phyloP scores from a whole-genome alignment of 2,888 invertebrate genomes.

The Thalpophila matura region DNA sequence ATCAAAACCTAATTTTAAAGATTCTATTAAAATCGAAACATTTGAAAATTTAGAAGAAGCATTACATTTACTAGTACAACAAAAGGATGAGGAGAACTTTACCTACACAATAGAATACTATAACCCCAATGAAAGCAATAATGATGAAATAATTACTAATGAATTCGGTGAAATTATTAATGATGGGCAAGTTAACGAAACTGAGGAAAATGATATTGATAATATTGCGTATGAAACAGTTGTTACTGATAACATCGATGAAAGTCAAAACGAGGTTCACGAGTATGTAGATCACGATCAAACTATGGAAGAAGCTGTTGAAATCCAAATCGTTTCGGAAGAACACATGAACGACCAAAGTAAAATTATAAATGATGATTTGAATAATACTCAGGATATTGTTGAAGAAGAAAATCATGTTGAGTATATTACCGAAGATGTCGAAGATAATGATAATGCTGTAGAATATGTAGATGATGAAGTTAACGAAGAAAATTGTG shows the following conservation, averaged over 20 bases:
- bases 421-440: slow-evolving; percentile 42
- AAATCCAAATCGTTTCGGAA: slow-evolving; percentile 22
- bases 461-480: slow-evolving; percentile 40
- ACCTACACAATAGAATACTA: slow-evolving; percentile 53
- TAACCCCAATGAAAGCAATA: slow-evolving; percentile 20
- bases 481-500: slow-evolving; percentile 37
- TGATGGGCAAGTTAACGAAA: slow-evolving; percentile 16
- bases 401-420: slow-evolving; percentile 43
- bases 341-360: slow-evolving; percentile 19
- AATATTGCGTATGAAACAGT: slow-evolving; percentile 61
- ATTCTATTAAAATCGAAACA: slow-evolving; percentile 18
- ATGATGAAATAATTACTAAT: slow-evolving; percentile 33
- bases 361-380: slow-evolving; percentile 25
- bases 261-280: slow-evolving; percentile 26
- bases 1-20: background rate
- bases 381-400: slow-evolving; percentile 23
- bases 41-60: slow-evolving; percentile 34
- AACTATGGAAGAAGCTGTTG: slow-evolving; percentile 19
- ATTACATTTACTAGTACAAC: slow-evolving; percentile 24
- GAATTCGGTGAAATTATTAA: slow-evolving; percentile 36
- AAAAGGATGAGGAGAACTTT: slow-evolving; percentile 38
- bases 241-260: slow-evolving; percentile 43
- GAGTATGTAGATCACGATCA: slow-evolving; percentile 40
- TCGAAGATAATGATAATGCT: slow-evolving; percentile 25
- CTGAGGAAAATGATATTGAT: slow-evolving; percentile 39